phyloP scores from a whole-genome alignment of 2,113 vertebrate genomes.

The Falco punctatus region DNA sequence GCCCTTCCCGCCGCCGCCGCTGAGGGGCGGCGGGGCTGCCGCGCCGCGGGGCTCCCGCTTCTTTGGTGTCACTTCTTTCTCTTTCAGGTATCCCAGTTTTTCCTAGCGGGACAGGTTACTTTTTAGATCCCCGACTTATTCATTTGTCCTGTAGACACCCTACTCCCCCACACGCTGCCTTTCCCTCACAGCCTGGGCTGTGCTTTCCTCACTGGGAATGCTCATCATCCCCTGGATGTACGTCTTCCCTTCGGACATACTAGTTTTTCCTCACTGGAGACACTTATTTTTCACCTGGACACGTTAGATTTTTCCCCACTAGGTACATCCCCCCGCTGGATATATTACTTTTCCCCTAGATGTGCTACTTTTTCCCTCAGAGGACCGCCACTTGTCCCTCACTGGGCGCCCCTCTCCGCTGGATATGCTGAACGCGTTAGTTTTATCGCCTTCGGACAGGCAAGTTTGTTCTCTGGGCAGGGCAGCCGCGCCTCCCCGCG shows the following conservation, averaged over 20 bases:
- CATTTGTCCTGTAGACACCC: background rate
- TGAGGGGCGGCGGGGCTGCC: too few species aligned
- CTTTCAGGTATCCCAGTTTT: background rate
- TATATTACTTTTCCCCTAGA: background rate
- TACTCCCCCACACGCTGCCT: fast-evolving
- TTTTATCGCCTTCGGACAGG: background rate
- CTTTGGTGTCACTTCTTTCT: too few species aligned
- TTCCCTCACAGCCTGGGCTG: background rate
- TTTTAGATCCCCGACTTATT: fast-evolving
- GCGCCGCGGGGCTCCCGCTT: too few species aligned
- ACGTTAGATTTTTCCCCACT: background rate
- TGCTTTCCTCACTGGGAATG: fast-evolving
- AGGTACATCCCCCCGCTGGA: background rate
- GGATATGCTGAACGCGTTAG: fast-evolving
- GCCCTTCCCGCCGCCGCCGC: too few species aligned
- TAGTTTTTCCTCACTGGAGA: background rate
- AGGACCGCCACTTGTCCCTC: too few species aligned
- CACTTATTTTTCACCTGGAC: background rate
- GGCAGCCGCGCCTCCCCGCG: too few species aligned
- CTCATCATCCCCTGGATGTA: fast-evolving
- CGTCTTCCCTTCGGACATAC: fast-evolving
- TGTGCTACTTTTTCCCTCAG: background rate
- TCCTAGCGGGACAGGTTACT: fast-evolving
- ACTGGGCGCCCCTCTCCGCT: too few species aligned
- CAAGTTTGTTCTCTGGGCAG: background rate